A percentile compares a stretch with the other conserved stretches of the same genome.
phyloP scores from a whole-genome alignment of 2,797 vertebrate species.

The Heliangelus exortis region DNA sequence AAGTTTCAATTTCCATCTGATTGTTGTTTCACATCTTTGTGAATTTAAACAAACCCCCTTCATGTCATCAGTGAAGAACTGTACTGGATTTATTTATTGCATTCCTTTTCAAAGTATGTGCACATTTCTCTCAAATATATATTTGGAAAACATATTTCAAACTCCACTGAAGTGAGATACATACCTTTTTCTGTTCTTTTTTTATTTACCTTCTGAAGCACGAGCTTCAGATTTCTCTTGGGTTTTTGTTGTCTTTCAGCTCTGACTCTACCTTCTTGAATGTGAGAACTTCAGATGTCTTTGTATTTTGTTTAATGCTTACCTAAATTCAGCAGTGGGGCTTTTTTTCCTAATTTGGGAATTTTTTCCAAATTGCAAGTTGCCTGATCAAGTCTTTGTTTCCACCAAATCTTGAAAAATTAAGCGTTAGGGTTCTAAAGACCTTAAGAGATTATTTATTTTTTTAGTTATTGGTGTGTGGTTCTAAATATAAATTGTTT shows the following conservation, averaged over 20 bases:
- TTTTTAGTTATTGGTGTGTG: background rate
- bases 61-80: background rate
- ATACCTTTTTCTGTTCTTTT: background rate
- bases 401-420: background rate
- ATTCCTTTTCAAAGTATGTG: background rate
- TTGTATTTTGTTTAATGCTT: background rate
- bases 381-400: background rate
- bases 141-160: background rate
- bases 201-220: background rate
- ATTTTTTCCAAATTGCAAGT: background rate
- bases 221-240: background rate
- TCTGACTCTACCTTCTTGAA: background rate
- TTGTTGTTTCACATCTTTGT: background rate
- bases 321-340: background rate
- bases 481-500: background rate
- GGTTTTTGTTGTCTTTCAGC: background rate
- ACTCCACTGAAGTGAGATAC: background rate
- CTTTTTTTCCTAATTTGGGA: background rate
- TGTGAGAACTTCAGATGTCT: background rate
- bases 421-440: background rate
- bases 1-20: conserved; percentile 37
- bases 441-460: background rate
- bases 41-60: background rate
- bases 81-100: background rate
- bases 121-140: background rate